phyloP scores from a whole-genome alignment of 2,113 vertebrate genomes.

The Ranitomeya imitator region DNA sequence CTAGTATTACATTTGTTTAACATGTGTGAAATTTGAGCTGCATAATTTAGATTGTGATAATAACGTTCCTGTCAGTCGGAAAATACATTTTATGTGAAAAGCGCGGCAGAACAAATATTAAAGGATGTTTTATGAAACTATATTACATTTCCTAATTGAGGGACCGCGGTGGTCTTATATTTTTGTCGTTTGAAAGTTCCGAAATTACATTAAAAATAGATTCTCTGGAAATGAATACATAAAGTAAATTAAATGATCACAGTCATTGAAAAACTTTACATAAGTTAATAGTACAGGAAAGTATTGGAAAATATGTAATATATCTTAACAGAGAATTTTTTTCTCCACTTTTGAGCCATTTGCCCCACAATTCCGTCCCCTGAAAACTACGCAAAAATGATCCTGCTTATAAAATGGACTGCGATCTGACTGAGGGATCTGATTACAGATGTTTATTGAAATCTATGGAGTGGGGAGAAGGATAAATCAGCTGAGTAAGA shows the following conservation, averaged over 20 bases:
- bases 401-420: no score
- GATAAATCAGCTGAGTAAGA: no score
- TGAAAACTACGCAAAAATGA: no score
- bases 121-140: not conserved
- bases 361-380: no score
- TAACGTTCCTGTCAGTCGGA: not conserved
- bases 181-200: not conserved
- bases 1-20: conserved; percentile 25
- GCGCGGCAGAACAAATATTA: not conserved
- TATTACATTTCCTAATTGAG: not conserved
- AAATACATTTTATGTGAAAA: not conserved
- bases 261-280: no score
- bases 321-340: no score
- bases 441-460: no score
- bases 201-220: not conserved
- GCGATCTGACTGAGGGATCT: no score
- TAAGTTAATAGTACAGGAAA: no score
- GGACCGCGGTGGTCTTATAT: not conserved
- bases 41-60: conserved; percentile 2
- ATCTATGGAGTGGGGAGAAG: no score
- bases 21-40: not conserved
- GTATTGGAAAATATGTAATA: no score
- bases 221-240: not conserved
- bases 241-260: not conserved
- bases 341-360: no score